Conservation (phyloP, 2,113 vertebrate genomes). For the Todiramphus saurophagus region DNA sequence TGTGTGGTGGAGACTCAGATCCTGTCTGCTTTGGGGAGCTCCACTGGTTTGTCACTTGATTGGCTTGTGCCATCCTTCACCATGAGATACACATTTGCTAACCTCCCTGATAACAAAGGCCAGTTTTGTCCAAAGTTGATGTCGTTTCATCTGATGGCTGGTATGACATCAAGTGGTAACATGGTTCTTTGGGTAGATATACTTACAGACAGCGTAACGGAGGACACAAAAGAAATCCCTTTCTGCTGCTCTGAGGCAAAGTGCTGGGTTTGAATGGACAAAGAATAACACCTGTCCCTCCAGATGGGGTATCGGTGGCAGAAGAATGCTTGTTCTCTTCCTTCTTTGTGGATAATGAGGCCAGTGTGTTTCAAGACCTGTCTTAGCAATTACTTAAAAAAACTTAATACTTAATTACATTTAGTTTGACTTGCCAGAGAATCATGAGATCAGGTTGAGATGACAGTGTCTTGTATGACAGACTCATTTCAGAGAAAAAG, state of each 20-base stretch:
- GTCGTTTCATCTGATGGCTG: not conserved
- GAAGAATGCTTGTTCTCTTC: not conserved
- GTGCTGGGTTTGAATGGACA: not conserved
- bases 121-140: not conserved
- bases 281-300: not conserved
- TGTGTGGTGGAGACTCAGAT: fast-evolving
- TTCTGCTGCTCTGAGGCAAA: not conserved
- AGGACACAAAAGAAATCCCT: not conserved
- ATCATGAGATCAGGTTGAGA: not conserved
- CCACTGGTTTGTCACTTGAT: not conserved
- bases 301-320: fast-evolving
- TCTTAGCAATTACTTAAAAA: not conserved
- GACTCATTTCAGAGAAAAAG: not conserved
- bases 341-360: not conserved
- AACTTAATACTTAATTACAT: not conserved
- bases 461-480: not conserved
- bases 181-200: not conserved
- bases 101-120: not conserved
- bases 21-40: not conserved
- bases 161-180: not conserved
- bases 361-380: not conserved
- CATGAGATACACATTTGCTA: not conserved
- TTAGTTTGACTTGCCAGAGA: not conserved
- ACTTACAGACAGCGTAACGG: not conserved
- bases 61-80: not conserved